phyloP scores from a whole-genome alignment of 1,140 invertebrate species.

The Cotesia glomerata region DNA sequence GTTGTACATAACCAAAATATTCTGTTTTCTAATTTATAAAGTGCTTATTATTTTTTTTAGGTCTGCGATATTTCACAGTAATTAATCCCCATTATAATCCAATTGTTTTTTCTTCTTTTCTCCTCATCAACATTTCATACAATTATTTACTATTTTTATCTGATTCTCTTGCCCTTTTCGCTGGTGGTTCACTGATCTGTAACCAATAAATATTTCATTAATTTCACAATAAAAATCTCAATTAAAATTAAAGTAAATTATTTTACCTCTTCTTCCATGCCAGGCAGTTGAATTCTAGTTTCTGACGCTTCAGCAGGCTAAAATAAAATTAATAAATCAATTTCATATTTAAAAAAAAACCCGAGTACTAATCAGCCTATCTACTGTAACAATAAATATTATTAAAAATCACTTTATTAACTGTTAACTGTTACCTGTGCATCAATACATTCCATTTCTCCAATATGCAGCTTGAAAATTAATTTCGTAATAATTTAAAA shows the following conservation, averaged over 20 bases:
- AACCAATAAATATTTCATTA: not conserved
- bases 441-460: slow-evolving; percentile 70
- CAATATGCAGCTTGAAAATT: slow-evolving; percentile 68
- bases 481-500: slow-evolving; percentile 35
- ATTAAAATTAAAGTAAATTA: not conserved
- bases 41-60: slow-evolving; percentile 44
- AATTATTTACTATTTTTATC: slow-evolving; percentile 61
- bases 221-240: not conserved
- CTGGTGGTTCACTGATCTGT: slow-evolving; percentile 60
- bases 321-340: slow-evolving; percentile 40
- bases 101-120: slow-evolving; percentile 34
- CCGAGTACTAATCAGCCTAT: not conserved
- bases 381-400: not conserved
- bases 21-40: slow-evolving; percentile 60
- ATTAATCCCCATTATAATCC: slow-evolving; percentile 31
- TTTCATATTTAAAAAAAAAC: slow-evolving; percentile 16
- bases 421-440: slow-evolving; percentile 64
- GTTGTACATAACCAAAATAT: slow-evolving; percentile 62
- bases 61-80: slow-evolving; percentile 11
- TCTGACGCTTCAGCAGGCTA: slow-evolving; percentile 80
- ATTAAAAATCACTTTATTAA: not conserved
- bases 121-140: slow-evolving; percentile 41
- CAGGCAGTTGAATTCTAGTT: slow-evolving; percentile 76
- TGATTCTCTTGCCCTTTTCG: slow-evolving; percentile 59
- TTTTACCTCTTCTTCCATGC: slow-evolving; percentile 70